Evolutionary conservation across 2,113 vertebrate species (phyloP).

Genomic region (Gasterosteus aculeatus): DNA sequence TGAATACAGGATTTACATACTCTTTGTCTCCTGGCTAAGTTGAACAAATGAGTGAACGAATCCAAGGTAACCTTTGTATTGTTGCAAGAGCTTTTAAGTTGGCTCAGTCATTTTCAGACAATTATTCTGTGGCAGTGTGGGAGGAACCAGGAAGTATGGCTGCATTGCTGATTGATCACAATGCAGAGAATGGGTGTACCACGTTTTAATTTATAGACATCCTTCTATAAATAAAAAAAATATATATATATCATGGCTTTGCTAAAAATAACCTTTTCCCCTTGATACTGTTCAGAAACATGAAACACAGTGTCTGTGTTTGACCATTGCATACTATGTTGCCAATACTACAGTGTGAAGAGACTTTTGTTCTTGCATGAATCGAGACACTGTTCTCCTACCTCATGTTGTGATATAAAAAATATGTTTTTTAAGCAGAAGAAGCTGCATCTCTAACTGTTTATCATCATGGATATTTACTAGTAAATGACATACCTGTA

Average conservation of each 20-base stretch:
- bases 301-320: slow-evolving; percentile 76
- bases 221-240: slow-evolving; percentile 39
- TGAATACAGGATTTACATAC: slow-evolving; percentile 43
- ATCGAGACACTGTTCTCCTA: slow-evolving; percentile 85
- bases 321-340: slow-evolving; percentile 80
- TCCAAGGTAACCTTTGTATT: slow-evolving; percentile 41
- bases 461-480: slow-evolving; percentile 80
- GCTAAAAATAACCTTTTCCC: slow-evolving; percentile 42
- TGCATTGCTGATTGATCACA: slow-evolving; percentile 36
- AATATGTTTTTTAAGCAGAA: slow-evolving; percentile 83
- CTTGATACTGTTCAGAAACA: slow-evolving; percentile 71
- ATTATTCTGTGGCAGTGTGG: slow-evolving; percentile 30
- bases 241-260: slow-evolving; percentile 61
- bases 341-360: slow-evolving; percentile 84
- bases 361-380: slow-evolving; percentile 85
- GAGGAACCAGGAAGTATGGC: slow-evolving; percentile 24
- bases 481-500: slow-evolving; percentile 80
- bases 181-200: slow-evolving; percentile 31
- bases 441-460: slow-evolving; percentile 82
- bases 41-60: slow-evolving; percentile 16
- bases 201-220: slow-evolving; percentile 53
- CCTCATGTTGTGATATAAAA: slow-evolving; percentile 87
- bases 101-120: slow-evolving; percentile 33
- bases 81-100: slow-evolving; percentile 42
- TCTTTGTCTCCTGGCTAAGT: slow-evolving; percentile 1